A percentile compares a stretch with the other conserved stretches of the same genome.
Conservation (phyloP, 2,888 invertebrate genomes). For the Drosophila testacea region DNA sequence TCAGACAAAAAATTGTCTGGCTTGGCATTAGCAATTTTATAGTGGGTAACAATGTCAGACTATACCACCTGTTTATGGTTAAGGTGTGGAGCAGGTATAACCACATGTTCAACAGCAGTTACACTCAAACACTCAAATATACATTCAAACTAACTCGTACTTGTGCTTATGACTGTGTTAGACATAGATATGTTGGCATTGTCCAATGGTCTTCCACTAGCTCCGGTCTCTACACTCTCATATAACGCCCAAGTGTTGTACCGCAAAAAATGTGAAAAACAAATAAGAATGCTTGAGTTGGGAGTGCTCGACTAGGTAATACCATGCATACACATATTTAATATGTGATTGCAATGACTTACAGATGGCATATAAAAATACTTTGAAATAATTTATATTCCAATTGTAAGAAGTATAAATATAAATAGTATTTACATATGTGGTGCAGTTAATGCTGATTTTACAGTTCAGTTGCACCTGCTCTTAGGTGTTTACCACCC, state of each 20-base stretch:
- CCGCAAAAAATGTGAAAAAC: constrained; percentile 9
- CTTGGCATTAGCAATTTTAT: constrained; percentile 5
- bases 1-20: constrained; percentile 4
- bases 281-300: background rate
- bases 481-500: background rate
- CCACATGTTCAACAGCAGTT: constrained; percentile 55
- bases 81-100: constrained; percentile 47
- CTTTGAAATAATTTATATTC: no score
- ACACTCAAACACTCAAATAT: constrained; percentile 41
- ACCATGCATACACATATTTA: background rate
- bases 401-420: no score
- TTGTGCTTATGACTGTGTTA: constrained; percentile 16
- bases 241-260: constrained; percentile 27
- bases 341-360: background rate
- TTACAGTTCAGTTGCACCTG: background rate
- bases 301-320: background rate
- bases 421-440: no score
- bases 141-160: constrained; percentile 23
- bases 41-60: background rate
- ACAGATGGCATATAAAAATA: no score
- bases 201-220: constrained; percentile 26
- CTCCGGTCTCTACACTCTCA: constrained; percentile 3
- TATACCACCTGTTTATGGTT: constrained; percentile 23
- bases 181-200: constrained; percentile 25
- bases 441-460: no score